Conservation (phyloP, 2,113 vertebrate genomes). For the Desmodus rotundus region DNA sequence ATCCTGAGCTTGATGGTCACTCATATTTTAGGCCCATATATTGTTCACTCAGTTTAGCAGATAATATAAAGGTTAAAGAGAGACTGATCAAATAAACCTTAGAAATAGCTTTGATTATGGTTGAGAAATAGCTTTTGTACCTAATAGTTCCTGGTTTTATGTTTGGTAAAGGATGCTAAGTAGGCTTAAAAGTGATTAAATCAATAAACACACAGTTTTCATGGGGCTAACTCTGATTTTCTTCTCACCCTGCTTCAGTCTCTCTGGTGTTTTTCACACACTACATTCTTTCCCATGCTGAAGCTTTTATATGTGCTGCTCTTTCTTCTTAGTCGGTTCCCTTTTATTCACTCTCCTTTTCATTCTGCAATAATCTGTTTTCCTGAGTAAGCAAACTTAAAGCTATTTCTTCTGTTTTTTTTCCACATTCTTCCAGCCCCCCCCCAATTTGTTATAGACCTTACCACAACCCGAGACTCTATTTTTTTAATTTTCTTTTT, state of each 20-base stretch:
- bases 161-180: not conserved
- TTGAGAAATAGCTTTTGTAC: not conserved
- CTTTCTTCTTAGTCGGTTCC: not conserved
- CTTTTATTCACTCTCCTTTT: not conserved
- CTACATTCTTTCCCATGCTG: not conserved
- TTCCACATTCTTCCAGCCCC: not conserved
- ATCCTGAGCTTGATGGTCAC: not conserved
- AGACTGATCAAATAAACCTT: conserved; percentile 17
- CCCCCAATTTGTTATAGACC: not conserved
- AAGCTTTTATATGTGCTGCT: not conserved
- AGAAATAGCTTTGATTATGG: not conserved
- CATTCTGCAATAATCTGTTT: not conserved
- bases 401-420: too few species aligned
- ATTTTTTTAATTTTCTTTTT: too few species aligned
- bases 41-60: not conserved
- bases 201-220: not conserved
- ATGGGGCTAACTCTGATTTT: not conserved
- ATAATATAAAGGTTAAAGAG: not conserved
- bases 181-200: not conserved
- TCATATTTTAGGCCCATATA: not conserved
- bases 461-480: not conserved
- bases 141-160: not conserved
- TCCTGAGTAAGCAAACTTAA: not conserved
- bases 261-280: not conserved
- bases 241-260: not conserved